Evolutionary conservation across 2,113 vertebrate genomes (phyloP).

Genomic region (Pangasianodon hypophthalmus): DNA sequence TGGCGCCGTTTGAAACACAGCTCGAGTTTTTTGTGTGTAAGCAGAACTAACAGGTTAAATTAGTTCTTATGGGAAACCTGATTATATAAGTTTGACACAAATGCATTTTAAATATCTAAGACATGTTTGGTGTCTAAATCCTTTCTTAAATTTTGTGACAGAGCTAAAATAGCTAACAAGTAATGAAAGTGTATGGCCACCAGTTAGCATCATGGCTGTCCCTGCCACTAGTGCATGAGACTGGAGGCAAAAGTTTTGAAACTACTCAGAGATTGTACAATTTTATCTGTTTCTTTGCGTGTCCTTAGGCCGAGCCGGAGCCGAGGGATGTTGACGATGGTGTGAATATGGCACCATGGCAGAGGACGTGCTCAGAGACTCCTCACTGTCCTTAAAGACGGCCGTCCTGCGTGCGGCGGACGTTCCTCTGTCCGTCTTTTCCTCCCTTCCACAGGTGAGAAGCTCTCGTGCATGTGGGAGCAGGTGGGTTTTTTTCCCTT

Average conservation of each 20-base stretch:
- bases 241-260: not conserved
- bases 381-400: constrained; percentile 78
- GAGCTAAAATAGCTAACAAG: not conserved
- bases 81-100: not conserved
- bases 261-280: too few species aligned
- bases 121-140: not conserved
- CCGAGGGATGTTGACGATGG: constrained; percentile 8
- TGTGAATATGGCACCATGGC: constrained; percentile 80
- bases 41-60: not conserved
- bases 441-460: constrained; percentile 83
- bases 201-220: not conserved
- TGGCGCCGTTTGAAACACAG: not conserved
- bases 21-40: not conserved
- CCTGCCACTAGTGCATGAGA: not conserved
- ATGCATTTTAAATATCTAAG: not conserved
- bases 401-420: constrained; percentile 79
- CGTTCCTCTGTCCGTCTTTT: constrained; percentile 83
- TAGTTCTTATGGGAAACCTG: not conserved
- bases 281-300: not conserved
- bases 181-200: not conserved
- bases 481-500: not conserved
- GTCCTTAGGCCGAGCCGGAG: constrained; percentile 48
- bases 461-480: not conserved
- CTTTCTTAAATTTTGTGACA: not conserved
- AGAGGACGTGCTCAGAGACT: constrained; percentile 75